Percentiles rank a stretch among this genome's conserved stretches.
Conservation (phyloP, 1,140 invertebrate genomes). For the Drosophila arawakana region DNA sequence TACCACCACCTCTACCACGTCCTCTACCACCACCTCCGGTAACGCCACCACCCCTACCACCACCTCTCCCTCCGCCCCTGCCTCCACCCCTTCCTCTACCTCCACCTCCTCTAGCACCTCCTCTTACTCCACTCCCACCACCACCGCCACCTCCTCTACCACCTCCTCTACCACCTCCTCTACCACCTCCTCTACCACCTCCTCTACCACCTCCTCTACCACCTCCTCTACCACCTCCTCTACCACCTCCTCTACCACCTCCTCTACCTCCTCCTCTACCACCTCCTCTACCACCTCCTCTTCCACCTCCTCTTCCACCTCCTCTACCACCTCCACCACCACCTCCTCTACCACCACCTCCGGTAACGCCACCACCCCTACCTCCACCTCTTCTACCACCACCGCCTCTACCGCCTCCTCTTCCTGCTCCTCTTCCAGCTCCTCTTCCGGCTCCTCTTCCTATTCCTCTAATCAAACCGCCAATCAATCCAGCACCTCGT, state of each 20-base stretch:
- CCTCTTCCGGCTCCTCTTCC: not conserved
- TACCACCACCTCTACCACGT: too few relatives aligned
- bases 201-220: too few relatives aligned
- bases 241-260: too few relatives aligned
- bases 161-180: too few relatives aligned
- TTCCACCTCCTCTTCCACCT: not conserved
- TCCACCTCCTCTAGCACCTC: too few relatives aligned
- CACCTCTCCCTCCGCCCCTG: not conserved
- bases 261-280: too few relatives aligned
- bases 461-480: too few relatives aligned
- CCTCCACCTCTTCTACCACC: not conserved
- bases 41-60: too few relatives aligned
- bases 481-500: not conserved
- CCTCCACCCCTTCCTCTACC: too few relatives aligned
- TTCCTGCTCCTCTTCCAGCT: not conserved
- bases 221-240: not conserved
- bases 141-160: not conserved
- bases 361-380: not conserved
- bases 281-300: not conserved
- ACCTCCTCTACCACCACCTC: not conserved
- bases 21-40: too few relatives aligned
- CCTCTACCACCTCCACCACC: not conserved
- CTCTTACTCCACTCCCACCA: not conserved
- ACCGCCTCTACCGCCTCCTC: not conserved
- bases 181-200: not conserved